Evolutionary conservation across 2,113 vertebrate genomes (phyloP).

Genomic region (Lamprotornis superbus): DNA sequence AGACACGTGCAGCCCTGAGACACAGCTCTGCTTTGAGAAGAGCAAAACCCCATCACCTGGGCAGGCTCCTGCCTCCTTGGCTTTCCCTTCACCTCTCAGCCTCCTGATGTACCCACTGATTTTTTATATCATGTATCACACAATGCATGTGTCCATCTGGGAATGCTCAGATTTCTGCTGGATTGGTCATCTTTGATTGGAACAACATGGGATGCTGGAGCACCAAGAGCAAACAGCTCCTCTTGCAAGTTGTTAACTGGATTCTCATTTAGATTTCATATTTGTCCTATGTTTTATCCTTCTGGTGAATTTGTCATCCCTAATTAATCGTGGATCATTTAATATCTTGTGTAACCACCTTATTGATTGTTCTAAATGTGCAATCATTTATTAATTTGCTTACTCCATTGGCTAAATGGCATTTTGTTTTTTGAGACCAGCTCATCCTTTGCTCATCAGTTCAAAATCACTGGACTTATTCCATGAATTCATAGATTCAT

Average conservation of each 20-base stretch:
- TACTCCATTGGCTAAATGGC: constrained; percentile 6
- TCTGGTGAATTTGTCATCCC: neutral
- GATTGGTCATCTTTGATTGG: neutral
- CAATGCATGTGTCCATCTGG: neutral
- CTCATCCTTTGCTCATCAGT: neutral
- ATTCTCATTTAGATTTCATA: neutral
- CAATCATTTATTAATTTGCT: constrained; percentile 2
- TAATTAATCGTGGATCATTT: constrained; percentile 49
- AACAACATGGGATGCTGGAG: neutral
- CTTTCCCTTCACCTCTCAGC: neutral
- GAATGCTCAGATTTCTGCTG: neutral
- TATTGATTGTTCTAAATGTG: constrained; percentile 9
- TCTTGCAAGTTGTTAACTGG: neutral
- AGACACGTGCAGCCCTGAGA: neutral
- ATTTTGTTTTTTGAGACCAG: constrained; percentile 12
- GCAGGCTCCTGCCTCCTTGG: neutral
- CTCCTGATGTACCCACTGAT: neutral
- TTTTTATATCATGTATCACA: neutral
- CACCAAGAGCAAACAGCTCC: neutral
- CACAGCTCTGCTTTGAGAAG: neutral
- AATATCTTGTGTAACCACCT: neutral
- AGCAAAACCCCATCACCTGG: neutral
- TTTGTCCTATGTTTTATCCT: neutral
- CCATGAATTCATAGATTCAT: neutral
- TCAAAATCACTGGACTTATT: neutral